Conservation (phyloP, 2,888 invertebrate genomes). For the Cartodere bifasciata region DNA sequence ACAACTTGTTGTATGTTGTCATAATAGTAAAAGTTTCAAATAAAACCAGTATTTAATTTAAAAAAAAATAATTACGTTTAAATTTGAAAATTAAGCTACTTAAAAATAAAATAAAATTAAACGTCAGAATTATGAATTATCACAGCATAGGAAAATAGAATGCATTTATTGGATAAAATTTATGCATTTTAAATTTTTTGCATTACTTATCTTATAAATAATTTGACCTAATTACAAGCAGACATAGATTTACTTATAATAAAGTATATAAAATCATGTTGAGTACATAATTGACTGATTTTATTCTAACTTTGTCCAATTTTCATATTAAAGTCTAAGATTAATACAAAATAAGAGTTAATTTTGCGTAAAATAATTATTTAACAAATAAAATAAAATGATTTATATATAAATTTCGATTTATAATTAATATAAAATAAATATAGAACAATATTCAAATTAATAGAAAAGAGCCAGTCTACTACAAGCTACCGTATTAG, state of each 20-base stretch:
- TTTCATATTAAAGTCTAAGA: slow-evolving; percentile 13
- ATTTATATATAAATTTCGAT: slow-evolving; percentile 23
- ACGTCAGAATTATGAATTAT: too few species aligned
- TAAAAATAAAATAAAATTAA: too few species aligned
- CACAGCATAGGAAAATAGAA: too few species aligned
- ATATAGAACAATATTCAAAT: slow-evolving; percentile 33
- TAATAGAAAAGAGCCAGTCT: too few species aligned
- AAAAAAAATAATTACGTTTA: too few species aligned
- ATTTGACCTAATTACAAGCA: slow-evolving; percentile 33
- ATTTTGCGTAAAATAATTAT: slow-evolving; percentile 33
- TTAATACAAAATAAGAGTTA: slow-evolving; percentile 24
- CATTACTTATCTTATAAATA: slow-evolving; percentile 27
- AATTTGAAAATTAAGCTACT: too few species aligned
- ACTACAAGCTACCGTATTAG: too few species aligned
- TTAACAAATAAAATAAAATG: slow-evolving; percentile 29
- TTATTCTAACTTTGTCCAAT: slow-evolving; percentile 13
- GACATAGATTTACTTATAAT: slow-evolving; percentile 15
- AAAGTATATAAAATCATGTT: background rate
- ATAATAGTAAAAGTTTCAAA: too few species aligned
- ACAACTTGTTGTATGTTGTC: too few species aligned
- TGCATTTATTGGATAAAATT: slow-evolving; percentile 8
- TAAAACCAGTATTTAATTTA: too few species aligned
- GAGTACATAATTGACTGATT: slow-evolving; percentile 7
- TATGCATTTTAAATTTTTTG: slow-evolving; percentile 17
- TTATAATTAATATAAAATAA: slow-evolving; percentile 33